Conservation (phyloP, 2,113 vertebrate genomes). For the Pantherophis guttatus region DNA sequence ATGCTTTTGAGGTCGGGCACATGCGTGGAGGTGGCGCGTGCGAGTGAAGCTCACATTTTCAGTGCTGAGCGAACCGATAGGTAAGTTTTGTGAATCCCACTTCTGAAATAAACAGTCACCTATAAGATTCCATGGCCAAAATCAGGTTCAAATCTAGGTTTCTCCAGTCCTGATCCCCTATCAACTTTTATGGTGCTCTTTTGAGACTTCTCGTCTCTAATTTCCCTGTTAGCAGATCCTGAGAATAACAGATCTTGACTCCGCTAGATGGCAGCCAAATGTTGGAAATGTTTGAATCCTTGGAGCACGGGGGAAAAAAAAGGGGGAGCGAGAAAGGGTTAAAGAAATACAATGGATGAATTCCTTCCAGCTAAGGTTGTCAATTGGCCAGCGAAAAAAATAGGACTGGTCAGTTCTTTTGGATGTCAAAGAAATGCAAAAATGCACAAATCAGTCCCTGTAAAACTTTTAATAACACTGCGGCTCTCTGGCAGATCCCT, state of each 20-base stretch:
- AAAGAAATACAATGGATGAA: not conserved
- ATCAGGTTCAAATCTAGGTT: not conserved
- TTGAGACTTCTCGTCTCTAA: not conserved
- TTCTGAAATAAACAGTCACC: not conserved
- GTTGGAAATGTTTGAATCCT: not conserved
- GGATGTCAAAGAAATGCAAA: not conserved
- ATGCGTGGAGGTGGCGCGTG: too few relatives aligned
- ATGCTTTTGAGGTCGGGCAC: too few relatives aligned
- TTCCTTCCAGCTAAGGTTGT: not conserved
- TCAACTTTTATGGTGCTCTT: not conserved
- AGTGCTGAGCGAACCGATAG: too few relatives aligned
- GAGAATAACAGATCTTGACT: not conserved
- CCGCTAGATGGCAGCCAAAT: conserved; percentile 41
- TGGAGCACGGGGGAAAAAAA: not conserved
- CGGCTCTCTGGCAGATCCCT: not conserved
- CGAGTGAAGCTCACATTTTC: too few relatives aligned
- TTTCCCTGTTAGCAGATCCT: not conserved
- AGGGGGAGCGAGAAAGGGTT: not conserved
- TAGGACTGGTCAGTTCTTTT: not conserved
- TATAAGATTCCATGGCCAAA: not conserved
- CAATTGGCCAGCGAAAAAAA: not conserved
- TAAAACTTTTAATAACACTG: not conserved
- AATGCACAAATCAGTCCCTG: not conserved
- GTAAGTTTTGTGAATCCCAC: too few relatives aligned
- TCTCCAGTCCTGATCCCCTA: not conserved